These are phyloP conservation scores for Omphaloscelis lunosa DNA, from an alignment of 2,888 invertebrate species.

Conservation along the genomic window DNA sequence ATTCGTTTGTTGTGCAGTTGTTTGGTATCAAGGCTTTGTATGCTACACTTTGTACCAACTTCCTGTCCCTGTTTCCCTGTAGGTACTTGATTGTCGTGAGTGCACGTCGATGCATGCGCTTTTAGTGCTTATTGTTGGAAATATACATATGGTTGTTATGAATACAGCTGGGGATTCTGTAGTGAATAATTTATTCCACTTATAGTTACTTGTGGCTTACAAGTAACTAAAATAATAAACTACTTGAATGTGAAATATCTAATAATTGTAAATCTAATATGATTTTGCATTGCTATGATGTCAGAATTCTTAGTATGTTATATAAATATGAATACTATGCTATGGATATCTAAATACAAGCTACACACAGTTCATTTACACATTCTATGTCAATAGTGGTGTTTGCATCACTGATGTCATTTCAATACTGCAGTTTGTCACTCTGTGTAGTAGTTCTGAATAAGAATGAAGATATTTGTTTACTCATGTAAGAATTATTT, in stretches of 20 bases:
- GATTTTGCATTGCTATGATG: conserved; percentile 46
- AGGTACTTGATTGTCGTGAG: conserved; percentile 67
- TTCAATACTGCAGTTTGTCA: conserved; percentile 8
- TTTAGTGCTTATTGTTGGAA: conserved; percentile 67
- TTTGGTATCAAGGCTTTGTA: conserved; percentile 75
- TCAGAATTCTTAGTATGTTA: conserved; percentile 48
- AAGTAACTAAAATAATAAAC: not conserved
- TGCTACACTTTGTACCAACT: conserved; percentile 75
- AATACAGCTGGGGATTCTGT: conserved; percentile 38
- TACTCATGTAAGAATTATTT: conserved; percentile 4
- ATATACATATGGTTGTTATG: conserved; percentile 40
- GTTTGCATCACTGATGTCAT: conserved; percentile 41
- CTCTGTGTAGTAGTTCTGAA: conserved; percentile 1
- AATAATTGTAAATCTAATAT: conserved; percentile 26
- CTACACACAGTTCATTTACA: conserved; percentile 30
- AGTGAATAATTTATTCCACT: conserved; percentile 14
- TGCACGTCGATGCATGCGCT: conserved; percentile 85
- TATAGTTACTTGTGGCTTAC: conserved; percentile 3
- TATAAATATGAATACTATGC: conserved; percentile 36
- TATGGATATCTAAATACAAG: conserved; percentile 28
- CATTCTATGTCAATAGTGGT: conserved; percentile 46
- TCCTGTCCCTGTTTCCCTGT: conserved; percentile 81
- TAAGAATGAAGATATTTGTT: conserved; percentile 14
- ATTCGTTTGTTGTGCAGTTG: conserved; percentile 73
- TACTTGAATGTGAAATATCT: conserved; percentile 23